Percentiles rank a stretch among this genome's conserved stretches.
Evolutionary conservation across 1,140 invertebrate genomes (phyloP).

Genomic region (Apis cerana): DNA sequence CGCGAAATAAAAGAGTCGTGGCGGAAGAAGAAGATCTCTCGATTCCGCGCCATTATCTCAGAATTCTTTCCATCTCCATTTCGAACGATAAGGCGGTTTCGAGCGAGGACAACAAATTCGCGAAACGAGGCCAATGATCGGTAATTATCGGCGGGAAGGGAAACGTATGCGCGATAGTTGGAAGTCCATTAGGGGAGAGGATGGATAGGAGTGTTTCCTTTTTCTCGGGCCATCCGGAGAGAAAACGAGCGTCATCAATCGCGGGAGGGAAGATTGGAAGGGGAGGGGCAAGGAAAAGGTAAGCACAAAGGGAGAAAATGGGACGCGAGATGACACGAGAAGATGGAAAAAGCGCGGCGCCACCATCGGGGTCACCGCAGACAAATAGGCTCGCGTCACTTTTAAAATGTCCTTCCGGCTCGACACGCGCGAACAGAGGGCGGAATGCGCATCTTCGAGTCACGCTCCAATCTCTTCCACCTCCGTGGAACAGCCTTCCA

Average conservation of each 20-base stretch:
- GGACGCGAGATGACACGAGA: slow-evolving; percentile 23
- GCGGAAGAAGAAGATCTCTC: not conserved
- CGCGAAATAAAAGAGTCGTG: slow-evolving; percentile 52
- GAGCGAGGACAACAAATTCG: too few species aligned
- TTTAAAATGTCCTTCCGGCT: slow-evolving; percentile 55
- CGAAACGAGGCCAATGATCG: too few species aligned
- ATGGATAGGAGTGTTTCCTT: not conserved
- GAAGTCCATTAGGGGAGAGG: slow-evolving; percentile 46
- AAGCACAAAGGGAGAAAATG: not conserved
- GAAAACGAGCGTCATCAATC: slow-evolving; percentile 64
- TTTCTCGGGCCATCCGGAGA: slow-evolving; percentile 19
- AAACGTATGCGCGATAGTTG: too few species aligned
- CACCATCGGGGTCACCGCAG: slow-evolving; percentile 26
- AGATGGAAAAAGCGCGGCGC: slow-evolving; percentile 54
- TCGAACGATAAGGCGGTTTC: too few species aligned
- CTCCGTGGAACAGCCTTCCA: not conserved
- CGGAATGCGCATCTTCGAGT: slow-evolving; percentile 7
- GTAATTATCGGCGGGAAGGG: too few species aligned
- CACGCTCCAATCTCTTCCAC: slow-evolving; percentile 10
- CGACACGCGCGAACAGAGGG: slow-evolving; percentile 19
- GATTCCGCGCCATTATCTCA: slow-evolving; percentile 39
- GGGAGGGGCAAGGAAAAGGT: slow-evolving; percentile 13
- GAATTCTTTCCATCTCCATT: too few species aligned
- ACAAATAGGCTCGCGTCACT: slow-evolving; percentile 58
- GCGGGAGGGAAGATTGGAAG: not conserved